A percentile compares a stretch with the other conserved stretches of the same genome.
Conservation (phyloP, 2,113 vertebrate species). For the Galemys pyrenaicus region DNA sequence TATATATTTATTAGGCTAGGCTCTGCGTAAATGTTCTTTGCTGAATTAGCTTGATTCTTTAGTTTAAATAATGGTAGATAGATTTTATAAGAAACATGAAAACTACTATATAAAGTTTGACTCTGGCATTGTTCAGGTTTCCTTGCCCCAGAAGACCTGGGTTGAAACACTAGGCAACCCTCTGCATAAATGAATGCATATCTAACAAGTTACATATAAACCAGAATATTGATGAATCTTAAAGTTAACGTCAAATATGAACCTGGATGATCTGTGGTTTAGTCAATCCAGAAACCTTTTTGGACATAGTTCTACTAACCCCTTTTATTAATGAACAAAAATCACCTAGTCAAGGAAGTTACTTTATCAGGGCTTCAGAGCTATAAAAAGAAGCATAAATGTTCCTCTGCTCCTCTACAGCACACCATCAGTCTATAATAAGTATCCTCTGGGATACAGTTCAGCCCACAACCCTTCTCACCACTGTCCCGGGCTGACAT, state of each 20-base stretch:
- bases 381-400: neutral
- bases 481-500: neutral
- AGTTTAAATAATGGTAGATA: neutral
- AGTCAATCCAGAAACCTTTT: neutral
- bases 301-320: neutral
- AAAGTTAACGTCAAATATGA: neutral
- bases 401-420: neutral
- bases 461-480: neutral
- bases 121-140: neutral
- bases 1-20: neutral
- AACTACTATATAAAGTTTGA: neutral
- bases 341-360: neutral
- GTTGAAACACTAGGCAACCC: neutral
- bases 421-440: neutral
- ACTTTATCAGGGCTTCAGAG: neutral
- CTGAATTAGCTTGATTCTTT: neutral
- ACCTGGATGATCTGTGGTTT: neutral
- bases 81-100: neutral
- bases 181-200: neutral
- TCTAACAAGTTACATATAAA: neutral
- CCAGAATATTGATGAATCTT: neutral
- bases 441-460: neutral
- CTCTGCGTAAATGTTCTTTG: neutral
- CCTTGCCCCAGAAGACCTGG: neutral
- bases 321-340: neutral